phyloP scores from a whole-genome alignment of 2,113 vertebrate genomes.

The Coracopsis vasa region DNA sequence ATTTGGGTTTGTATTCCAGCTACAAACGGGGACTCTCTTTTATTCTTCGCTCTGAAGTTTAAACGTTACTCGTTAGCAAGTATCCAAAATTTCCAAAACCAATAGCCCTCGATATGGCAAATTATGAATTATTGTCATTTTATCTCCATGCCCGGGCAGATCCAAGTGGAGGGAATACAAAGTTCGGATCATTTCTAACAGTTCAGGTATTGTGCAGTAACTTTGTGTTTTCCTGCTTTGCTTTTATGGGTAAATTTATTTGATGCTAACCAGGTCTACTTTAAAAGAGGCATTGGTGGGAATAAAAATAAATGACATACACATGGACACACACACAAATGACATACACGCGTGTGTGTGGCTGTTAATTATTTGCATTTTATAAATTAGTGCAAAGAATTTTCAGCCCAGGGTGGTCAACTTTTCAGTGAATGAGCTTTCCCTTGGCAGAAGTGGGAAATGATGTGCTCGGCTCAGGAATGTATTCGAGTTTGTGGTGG shows the following conservation, averaged over 20 bases:
- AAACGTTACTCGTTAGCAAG: neutral
- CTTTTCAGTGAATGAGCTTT: neutral
- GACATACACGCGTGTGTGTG: accelerated
- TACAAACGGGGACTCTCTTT: neutral
- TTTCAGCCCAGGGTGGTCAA: neutral
- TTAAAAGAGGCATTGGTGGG: neutral
- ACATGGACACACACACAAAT: accelerated
- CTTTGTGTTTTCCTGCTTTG: neutral
- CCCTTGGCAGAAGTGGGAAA: neutral
- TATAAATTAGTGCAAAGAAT: constrained; percentile 12
- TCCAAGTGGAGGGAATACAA: neutral
- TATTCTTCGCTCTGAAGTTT: neutral
- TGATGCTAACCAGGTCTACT: neutral
- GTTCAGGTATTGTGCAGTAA: neutral
- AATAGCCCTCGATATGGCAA: neutral
- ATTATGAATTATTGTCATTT: neutral
- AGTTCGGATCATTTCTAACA: neutral
- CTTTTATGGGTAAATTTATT: neutral
- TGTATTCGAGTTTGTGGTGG: neutral
- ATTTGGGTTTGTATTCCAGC: neutral
- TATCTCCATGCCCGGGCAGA: neutral
- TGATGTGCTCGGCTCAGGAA: neutral
- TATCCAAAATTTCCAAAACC: neutral
- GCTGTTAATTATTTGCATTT: neutral
- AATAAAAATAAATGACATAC: constrained; percentile 10